Conservation (phyloP, 1,140 invertebrate genomes). For the Drosophila rufa region DNA sequence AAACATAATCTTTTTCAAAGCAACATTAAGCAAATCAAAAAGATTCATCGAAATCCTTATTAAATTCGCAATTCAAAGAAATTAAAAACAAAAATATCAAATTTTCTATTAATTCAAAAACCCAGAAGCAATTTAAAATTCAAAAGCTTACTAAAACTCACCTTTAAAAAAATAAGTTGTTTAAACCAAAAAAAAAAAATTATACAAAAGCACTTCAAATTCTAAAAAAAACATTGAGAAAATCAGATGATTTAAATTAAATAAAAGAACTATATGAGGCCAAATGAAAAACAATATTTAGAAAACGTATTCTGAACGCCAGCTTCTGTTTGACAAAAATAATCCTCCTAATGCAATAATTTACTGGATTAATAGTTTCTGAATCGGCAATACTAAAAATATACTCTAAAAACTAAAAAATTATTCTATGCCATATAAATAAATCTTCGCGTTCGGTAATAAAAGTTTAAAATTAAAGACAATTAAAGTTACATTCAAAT, state of each 20-base stretch:
- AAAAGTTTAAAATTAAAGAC: no score
- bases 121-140: not conserved
- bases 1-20: no score
- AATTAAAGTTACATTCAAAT: not conserved
- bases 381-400: no score
- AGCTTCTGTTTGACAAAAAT: not conserved
- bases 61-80: not conserved
- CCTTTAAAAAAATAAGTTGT: not conserved
- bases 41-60: not conserved
- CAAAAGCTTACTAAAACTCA: not conserved
- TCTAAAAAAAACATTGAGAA: not conserved
- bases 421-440: not conserved
- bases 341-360: not conserved
- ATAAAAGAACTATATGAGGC: not conserved
- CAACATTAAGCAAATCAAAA: not conserved
- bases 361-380: not conserved
- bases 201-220: not conserved
- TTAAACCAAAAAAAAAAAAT: not conserved
- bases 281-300: not conserved
- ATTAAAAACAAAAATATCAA: not conserved
- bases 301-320: not conserved
- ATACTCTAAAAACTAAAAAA: no score
- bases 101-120: no score
- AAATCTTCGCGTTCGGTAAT: not conserved
- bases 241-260: not conserved